Conservation (phyloP, 2,113 vertebrate species). For the Oenanthe oenanthe region DNA sequence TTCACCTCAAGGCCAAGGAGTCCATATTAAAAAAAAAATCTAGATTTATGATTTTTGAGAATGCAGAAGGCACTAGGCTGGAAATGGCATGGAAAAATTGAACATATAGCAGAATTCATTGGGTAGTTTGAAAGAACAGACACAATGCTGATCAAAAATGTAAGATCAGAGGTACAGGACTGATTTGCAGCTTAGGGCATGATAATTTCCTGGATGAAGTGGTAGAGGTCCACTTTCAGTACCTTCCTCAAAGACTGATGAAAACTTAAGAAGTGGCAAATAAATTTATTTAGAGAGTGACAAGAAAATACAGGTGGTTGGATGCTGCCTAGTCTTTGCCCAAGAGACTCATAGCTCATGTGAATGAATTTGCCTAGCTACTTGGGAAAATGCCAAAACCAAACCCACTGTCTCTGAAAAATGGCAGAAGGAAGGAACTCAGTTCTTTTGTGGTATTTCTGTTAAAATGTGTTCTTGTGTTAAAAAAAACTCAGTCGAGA, state of each 20-base stretch:
- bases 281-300: neutral
- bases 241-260: neutral
- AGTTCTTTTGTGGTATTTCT: slow-evolving; percentile 1
- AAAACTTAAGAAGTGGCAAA: neutral
- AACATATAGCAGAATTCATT: neutral
- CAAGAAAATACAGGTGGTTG: neutral
- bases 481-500: neutral
- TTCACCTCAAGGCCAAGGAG: neutral
- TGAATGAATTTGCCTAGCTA: neutral
- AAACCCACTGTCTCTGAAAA: neutral
- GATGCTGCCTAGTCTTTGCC: neutral
- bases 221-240: neutral
- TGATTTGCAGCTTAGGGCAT: neutral
- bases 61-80: neutral
- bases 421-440: neutral
- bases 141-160: neutral
- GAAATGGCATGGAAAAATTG: neutral
- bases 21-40: neutral
- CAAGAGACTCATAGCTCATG: neutral
- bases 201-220: neutral
- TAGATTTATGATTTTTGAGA: neutral
- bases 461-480: neutral
- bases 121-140: neutral
- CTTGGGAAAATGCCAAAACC: neutral
- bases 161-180: neutral